Conservation (phyloP, 2,888 invertebrate genomes). For the Orchesellides sinensis region DNA sequence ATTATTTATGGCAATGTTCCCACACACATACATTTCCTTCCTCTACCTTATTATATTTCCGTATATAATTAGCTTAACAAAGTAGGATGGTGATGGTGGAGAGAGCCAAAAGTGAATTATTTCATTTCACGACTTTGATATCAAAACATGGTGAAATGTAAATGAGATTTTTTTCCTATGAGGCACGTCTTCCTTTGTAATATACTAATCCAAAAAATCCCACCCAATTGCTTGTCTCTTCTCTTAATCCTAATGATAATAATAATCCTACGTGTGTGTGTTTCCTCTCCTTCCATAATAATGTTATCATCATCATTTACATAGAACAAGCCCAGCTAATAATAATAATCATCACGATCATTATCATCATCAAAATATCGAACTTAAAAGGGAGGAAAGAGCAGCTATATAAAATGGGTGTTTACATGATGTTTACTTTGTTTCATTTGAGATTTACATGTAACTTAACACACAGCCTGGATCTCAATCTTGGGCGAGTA, state of each 20-base stretch:
- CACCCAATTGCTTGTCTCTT: conserved; percentile 23
- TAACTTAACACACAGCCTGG: background rate
- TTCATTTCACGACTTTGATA: conserved; percentile 19
- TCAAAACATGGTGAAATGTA: conserved; percentile 32
- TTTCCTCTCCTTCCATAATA: conserved; percentile 17
- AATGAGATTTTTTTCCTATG: background rate
- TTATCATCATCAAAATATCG: conserved; percentile 4
- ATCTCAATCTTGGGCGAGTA: background rate
- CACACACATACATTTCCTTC: conserved; percentile 5
- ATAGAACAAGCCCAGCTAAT: conserved; percentile 29
- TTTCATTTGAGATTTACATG: background rate
- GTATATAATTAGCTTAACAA: conserved; percentile 3
- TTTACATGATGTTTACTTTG: background rate
- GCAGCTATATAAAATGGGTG: background rate
- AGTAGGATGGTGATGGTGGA: background rate
- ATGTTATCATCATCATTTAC: conserved; percentile 34
- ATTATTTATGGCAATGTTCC: conserved; percentile 20
- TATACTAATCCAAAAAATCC: conserved; percentile 8
- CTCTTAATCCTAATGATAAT: conserved; percentile 21
- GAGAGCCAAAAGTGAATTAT: conserved; percentile 5
- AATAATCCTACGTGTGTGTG: background rate
- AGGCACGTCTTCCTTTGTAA: background rate
- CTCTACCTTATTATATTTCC: background rate
- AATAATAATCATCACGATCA: conserved; percentile 24
- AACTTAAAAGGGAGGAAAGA: background rate